phyloP scores from a whole-genome alignment of 2,113 vertebrate species.

The Sclerurus mexicanus region DNA sequence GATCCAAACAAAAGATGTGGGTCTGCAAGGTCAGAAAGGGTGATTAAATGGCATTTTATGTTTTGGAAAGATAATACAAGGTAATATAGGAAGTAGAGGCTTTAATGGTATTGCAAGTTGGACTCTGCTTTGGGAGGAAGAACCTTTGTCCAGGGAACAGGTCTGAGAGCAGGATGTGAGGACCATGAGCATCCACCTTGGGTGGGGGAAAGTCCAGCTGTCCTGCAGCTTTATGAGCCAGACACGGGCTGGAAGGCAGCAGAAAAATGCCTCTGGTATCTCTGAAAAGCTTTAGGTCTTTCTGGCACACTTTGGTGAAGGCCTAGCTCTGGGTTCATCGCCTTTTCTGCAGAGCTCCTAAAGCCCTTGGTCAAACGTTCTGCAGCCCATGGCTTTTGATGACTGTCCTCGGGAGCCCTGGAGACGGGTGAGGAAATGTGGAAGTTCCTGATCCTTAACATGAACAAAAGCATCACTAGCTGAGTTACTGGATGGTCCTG shows the following conservation, averaged over 20 bases:
- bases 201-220: background rate
- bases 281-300: background rate
- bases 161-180: background rate
- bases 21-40: background rate
- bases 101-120: background rate
- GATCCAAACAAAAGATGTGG: background rate
- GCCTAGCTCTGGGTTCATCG: background rate
- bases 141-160: background rate
- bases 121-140: background rate
- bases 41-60: background rate
- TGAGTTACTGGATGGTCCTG: background rate
- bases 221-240: background rate
- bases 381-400: background rate
- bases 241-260: background rate
- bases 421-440: background rate
- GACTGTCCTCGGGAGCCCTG: background rate
- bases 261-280: background rate
- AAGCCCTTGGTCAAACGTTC: background rate
- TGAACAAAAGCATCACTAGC: fast-evolving
- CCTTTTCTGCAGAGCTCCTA: background rate
- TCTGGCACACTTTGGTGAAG: background rate
- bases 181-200: background rate
- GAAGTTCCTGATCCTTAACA: background rate
- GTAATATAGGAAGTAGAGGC: background rate
- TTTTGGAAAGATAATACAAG: background rate